A percentile compares a stretch with the other conserved stretches of the same genome.
These are phyloP conservation scores for Phalanger gymnotis DNA, from an alignment of 2,797 vertebrate species.

Conservation along the genomic window DNA sequence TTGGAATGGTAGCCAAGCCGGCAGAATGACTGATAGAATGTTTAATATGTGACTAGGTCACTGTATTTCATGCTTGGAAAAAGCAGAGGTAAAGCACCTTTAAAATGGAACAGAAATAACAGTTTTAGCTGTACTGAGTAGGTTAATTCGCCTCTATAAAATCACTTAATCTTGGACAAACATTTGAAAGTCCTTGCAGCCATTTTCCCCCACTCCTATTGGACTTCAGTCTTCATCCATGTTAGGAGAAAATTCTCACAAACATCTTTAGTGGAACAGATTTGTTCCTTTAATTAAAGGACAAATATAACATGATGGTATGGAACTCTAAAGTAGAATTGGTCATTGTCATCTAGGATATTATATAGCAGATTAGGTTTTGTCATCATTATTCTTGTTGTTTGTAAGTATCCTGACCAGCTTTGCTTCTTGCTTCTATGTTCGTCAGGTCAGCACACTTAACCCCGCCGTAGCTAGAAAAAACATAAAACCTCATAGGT, in stretches of 20 bases:
- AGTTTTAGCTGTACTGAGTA: not conserved
- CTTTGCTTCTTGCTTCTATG: not conserved
- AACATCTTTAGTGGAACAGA: not conserved
- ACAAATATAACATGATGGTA: not conserved
- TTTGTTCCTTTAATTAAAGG: constrained; percentile 40
- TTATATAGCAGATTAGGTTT: constrained; percentile 36
- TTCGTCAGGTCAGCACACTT: not conserved
- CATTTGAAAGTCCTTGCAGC: not conserved
- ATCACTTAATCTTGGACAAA: constrained; percentile 30
- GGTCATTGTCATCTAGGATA: constrained; percentile 36
- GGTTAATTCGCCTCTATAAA: constrained; percentile 17
- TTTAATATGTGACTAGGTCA: not conserved
- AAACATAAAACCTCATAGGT: not conserved
- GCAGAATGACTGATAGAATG: constrained; percentile 13
- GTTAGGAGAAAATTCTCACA: not conserved
- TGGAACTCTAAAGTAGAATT: constrained; percentile 2
- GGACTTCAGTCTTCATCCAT: constrained; percentile 14
- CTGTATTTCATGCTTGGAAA: not conserved
- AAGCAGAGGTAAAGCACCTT: constrained; percentile 14
- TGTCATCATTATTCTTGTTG: not conserved
- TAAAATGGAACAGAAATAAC: not conserved
- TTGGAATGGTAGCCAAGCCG: not conserved
- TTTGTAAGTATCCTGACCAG: not conserved
- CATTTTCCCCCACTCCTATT: not conserved
- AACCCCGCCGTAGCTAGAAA: not conserved